phyloP scores from a whole-genome alignment of 2,888 invertebrate species.

The Orthonychiurus folsomi region DNA sequence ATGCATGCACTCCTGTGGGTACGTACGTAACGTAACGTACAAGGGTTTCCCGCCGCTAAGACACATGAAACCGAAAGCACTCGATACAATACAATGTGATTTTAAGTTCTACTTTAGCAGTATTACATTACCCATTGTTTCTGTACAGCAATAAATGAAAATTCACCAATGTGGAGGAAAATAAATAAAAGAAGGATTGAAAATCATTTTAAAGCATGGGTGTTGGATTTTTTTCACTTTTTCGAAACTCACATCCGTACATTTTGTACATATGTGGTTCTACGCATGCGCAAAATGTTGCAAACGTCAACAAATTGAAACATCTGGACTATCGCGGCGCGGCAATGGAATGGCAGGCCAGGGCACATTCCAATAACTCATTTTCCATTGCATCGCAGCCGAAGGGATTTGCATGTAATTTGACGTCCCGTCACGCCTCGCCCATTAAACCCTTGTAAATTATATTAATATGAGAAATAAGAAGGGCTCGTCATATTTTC shows the following conservation, averaged over 20 bases:
- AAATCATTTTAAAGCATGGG: too few species aligned
- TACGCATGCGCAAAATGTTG: neutral
- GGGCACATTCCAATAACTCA: too few species aligned
- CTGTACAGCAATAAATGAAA: conserved; percentile 37
- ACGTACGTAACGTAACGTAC: too few species aligned
- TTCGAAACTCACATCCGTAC: too few species aligned
- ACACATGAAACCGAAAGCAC: neutral
- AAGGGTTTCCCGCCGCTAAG: too few species aligned
- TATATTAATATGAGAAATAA: neutral
- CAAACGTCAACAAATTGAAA: neutral
- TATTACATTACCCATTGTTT: conserved; percentile 40
- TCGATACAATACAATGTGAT: conserved; percentile 36
- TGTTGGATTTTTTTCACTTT: too few species aligned
- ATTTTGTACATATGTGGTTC: too few species aligned
- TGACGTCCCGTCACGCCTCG: neutral
- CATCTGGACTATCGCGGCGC: too few species aligned
- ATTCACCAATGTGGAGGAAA: neutral
- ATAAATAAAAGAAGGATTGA: conserved; percentile 4
- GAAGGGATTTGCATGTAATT: neutral
- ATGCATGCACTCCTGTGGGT: too few species aligned
- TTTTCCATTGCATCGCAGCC: neutral
- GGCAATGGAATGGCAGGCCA: too few species aligned
- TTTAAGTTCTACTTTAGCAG: conserved; percentile 28
- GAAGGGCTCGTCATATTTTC: neutral
- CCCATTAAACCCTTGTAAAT: neutral